Percentiles rank a stretch among this genome's conserved stretches.
Evolutionary conservation across 2,113 vertebrate genomes (phyloP).

Genomic region (Strix aluco): DNA sequence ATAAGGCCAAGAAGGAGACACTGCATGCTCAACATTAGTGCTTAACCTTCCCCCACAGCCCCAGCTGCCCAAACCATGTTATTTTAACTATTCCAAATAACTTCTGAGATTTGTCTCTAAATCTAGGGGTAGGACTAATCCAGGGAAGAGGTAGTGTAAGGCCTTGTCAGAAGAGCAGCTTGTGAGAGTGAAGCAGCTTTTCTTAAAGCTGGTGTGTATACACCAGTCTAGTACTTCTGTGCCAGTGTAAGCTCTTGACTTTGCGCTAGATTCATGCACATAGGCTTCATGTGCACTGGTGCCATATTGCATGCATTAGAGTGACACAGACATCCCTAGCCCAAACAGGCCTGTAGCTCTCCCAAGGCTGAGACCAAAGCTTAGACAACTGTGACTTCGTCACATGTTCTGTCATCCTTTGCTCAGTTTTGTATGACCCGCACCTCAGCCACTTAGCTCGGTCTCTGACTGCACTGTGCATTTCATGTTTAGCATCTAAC

Average conservation of each 20-base stretch:
- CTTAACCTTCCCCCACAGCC: neutral
- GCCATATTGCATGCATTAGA: neutral
- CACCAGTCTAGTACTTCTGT: accelerated
- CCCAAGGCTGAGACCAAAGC: accelerated
- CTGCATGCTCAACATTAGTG: neutral
- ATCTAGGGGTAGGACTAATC: conserved; percentile 4
- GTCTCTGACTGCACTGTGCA: neutral
- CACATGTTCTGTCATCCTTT: neutral
- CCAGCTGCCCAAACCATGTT: neutral
- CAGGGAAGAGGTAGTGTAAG: neutral
- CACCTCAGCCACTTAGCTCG: neutral
- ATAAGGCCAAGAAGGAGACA: neutral
- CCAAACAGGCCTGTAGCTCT: neutral
- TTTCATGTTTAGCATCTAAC: neutral
- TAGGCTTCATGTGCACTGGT: neutral
- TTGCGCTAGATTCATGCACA: neutral
- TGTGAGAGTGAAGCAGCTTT: neutral
- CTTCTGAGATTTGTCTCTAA: neutral
- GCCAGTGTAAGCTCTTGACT: neutral
- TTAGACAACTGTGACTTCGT: neutral
- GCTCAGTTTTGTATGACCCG: neutral
- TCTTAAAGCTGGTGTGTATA: neutral
- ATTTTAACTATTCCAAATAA: neutral
- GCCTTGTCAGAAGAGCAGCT: neutral
- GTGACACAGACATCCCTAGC: neutral